Evolutionary conservation across 2,888 invertebrate genomes (phyloP).

Genomic region (Anoplius nigerrimus): DNA sequence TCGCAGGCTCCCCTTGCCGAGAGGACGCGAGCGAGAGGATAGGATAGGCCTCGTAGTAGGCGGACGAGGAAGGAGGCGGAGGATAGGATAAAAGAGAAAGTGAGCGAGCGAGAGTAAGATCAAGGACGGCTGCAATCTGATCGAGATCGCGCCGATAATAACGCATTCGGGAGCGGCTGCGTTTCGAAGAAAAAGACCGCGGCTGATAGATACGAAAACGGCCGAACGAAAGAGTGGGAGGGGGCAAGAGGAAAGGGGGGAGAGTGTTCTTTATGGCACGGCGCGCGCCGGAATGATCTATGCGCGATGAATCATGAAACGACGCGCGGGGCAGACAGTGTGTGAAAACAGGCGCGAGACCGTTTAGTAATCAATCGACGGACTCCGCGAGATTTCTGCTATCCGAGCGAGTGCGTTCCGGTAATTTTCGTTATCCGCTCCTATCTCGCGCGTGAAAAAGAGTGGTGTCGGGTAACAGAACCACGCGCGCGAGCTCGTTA

Average conservation of each 20-base stretch:
- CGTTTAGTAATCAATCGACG: too few species aligned
- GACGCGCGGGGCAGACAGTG: not conserved
- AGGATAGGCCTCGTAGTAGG: not conserved
- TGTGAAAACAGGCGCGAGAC: too few species aligned
- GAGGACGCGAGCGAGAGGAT: not conserved
- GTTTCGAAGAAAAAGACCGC: slow-evolving; percentile 27
- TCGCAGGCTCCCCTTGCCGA: slow-evolving; percentile 28
- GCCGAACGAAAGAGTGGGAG: slow-evolving; percentile 20
- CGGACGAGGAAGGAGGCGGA: slow-evolving; percentile 6
- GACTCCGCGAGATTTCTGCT: not conserved
- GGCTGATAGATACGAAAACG: slow-evolving; percentile 50
- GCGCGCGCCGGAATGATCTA: slow-evolving; percentile 2
- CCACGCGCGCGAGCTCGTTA: not conserved
- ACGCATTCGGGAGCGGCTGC: slow-evolving; percentile 44
- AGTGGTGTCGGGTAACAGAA: not conserved
- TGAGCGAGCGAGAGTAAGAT: slow-evolving; percentile 29
- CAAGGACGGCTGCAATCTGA: slow-evolving; percentile 47
- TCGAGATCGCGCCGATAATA: slow-evolving; percentile 51
- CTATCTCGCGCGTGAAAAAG: not conserved
- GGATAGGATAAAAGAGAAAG: not conserved
- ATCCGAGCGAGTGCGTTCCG: not conserved
- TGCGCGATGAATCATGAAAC: slow-evolving; percentile 6
- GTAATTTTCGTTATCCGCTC: not conserved
- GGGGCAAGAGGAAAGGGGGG: too few species aligned
- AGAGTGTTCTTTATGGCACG: slow-evolving; percentile 8